Conservation (phyloP, 2,888 invertebrate species). For the Temnothorax ravouxi region DNA sequence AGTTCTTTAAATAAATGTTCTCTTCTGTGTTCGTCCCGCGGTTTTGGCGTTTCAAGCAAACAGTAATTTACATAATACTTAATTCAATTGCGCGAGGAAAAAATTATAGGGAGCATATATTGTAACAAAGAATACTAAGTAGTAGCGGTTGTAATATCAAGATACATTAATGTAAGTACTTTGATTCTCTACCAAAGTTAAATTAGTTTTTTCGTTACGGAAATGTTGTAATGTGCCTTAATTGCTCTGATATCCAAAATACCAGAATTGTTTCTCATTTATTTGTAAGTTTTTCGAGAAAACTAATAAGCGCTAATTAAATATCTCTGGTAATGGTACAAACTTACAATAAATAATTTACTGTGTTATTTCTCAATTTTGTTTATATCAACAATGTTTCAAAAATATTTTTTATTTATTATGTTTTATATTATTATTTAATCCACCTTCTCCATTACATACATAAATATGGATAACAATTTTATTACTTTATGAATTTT, state of each 20-base stretch:
- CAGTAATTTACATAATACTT: neutral
- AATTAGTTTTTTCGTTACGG: neutral
- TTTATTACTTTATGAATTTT: neutral
- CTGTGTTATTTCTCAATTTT: neutral
- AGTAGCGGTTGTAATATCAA: neutral
- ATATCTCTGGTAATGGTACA: neutral
- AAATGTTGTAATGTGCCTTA: constrained; percentile 16
- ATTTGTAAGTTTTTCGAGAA: neutral
- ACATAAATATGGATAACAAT: neutral
- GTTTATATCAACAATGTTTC: neutral
- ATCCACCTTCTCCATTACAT: neutral
- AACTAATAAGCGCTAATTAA: constrained; percentile 10
- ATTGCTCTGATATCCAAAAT: neutral
- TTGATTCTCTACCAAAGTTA: neutral
- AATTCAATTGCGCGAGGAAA: neutral
- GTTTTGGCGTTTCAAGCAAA: neutral
- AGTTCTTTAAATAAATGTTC: neutral
- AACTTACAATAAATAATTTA: neutral
- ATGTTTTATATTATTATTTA: neutral
- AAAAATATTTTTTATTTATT: neutral
- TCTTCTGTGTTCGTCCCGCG: too few species aligned
- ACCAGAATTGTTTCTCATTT: neutral
- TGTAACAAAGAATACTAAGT: neutral
- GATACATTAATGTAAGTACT: neutral
- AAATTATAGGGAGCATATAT: neutral